Evolutionary conservation across 2,888 invertebrate genomes (phyloP).

Genomic region (Anoncus sp.): DNA sequence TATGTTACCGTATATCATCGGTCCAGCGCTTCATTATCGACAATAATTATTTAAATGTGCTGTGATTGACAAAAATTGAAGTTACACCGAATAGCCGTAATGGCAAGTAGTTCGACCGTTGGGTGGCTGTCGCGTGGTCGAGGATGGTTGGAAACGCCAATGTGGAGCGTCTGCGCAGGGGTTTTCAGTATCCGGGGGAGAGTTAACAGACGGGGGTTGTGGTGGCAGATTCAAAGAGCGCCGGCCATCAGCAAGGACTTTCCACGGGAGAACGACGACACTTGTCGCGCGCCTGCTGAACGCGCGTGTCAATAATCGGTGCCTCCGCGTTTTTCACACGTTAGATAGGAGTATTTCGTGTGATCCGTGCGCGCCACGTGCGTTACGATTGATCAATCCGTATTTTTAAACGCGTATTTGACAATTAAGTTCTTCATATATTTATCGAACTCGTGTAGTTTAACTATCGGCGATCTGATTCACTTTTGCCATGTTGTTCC

Average conservation of each 20-base stretch:
- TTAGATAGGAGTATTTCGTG: slow-evolving; percentile 29
- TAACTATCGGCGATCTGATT: neutral
- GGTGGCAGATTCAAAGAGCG: slow-evolving; percentile 55
- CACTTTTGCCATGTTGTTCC: neutral
- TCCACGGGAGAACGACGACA: slow-evolving; percentile 69
- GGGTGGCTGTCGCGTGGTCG: slow-evolving; percentile 20
- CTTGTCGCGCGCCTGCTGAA: slow-evolving; percentile 78
- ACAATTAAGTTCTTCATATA: too few species aligned
- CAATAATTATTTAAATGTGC: too few species aligned
- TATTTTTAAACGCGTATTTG: neutral
- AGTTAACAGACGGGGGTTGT: slow-evolving; percentile 17
- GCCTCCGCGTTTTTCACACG: slow-evolving; percentile 33
- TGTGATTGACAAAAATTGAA: neutral
- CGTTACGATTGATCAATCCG: neutral
- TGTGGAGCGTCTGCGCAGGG: slow-evolving; percentile 65
- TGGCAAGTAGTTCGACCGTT: slow-evolving; percentile 12
- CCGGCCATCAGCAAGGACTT: slow-evolving; percentile 52
- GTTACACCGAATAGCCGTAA: slow-evolving; percentile 20
- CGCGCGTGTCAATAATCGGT: slow-evolving; percentile 70
- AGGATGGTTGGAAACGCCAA: slow-evolving; percentile 1
- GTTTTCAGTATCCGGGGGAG: slow-evolving; percentile 17
- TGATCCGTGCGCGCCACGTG: slow-evolving; percentile 64
- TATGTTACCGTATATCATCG: too few species aligned
- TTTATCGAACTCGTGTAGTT: neutral
- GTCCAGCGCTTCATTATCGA: too few species aligned